These are phyloP conservation scores for Etheostoma nigrum DNA, from an alignment of 2,797 vertebrate genomes.

Conservation along the genomic window DNA sequence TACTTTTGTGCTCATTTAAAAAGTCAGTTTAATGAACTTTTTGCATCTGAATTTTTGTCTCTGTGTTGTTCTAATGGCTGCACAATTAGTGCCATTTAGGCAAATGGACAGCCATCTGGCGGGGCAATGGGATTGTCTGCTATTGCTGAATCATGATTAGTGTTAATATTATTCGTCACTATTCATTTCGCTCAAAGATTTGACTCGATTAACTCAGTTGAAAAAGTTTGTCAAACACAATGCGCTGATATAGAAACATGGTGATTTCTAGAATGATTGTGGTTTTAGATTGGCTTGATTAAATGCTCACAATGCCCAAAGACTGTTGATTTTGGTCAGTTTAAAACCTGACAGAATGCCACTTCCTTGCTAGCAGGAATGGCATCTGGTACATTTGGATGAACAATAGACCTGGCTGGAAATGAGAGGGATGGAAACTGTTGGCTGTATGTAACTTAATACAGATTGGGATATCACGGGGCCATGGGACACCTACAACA, in stretches of 20 bases:
- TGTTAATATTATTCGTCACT: conserved; percentile 49
- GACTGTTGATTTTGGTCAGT: conserved; percentile 19
- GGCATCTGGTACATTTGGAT: conserved; percentile 40
- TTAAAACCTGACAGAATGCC: conserved; percentile 25
- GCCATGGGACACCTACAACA: not conserved
- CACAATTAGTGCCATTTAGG: conserved; percentile 68
- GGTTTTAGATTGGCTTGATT: conserved; percentile 17
- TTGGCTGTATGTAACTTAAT: conserved; percentile 11
- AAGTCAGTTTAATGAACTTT: conserved; percentile 53
- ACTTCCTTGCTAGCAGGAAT: conserved; percentile 7
- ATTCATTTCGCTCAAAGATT: conserved; percentile 53
- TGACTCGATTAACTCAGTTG: not conserved
- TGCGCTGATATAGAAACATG: conserved; percentile 10
- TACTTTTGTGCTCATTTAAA: conserved; percentile 61
- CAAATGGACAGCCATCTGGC: conserved; percentile 73
- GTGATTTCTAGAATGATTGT: not conserved
- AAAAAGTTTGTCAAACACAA: conserved; percentile 26
- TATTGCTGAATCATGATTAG: conserved; percentile 48
- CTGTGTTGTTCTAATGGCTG: conserved; percentile 52
- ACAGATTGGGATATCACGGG: not conserved
- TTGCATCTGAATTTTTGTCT: conserved; percentile 66
- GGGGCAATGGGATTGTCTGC: conserved; percentile 45
- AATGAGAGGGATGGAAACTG: conserved; percentile 15
- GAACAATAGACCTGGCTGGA: conserved; percentile 30
- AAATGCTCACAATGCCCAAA: not conserved